Base-by-base conservation (phyloP, 2,113 vertebrate genomes). In the Scophthalmus maximus region DNA sequence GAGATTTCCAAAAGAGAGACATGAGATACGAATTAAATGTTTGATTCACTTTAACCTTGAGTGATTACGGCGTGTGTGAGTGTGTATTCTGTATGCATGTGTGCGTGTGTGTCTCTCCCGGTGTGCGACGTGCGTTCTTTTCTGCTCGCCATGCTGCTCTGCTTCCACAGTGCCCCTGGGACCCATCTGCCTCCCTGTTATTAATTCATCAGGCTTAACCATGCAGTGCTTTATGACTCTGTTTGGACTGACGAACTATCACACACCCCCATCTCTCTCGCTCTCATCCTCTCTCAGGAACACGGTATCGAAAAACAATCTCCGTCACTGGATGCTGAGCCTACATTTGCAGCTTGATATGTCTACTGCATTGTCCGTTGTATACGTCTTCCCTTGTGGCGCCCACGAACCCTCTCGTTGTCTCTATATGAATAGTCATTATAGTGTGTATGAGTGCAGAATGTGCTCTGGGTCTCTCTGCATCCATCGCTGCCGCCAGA, bases 181-280 rank as follows among this genome's bases (percentile, higher is more conserved):
- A 93, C 89, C 91, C 92, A 93, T 93, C 90, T 93, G 93, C 90
- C 87, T 93, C 83, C 90, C 88, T 91, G 90, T 93, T 93, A 93
- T 93, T 93, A 93, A 93, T 94, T 93, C 91, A 93, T 93, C 91
- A 93, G 91, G 90, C 91, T 92, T 93, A 93, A 93, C 92, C 90
- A 92, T 90, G 92, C 91, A 90, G 88, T 89, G 62, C 90, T 92
- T 93, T 93, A 93, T 92, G 90, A 90, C 92, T 92, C 91, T 93
- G 91, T 93, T 93, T 92, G 91, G 88, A 87, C 87, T 90, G 89
- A 92, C 85, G 71, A 92, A 92, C 87, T 91, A 92, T 92, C 91
- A 88, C 87, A 92, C 90, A 87, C 82, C 84, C 76, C 69, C 79
- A 60, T 84, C 72, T 63, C 44, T 26, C 55, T 47, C 52, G 60